Base-by-base conservation (phyloP, 2,113 vertebrate genomes). In the Cyanoliseus patagonus region DNA sequence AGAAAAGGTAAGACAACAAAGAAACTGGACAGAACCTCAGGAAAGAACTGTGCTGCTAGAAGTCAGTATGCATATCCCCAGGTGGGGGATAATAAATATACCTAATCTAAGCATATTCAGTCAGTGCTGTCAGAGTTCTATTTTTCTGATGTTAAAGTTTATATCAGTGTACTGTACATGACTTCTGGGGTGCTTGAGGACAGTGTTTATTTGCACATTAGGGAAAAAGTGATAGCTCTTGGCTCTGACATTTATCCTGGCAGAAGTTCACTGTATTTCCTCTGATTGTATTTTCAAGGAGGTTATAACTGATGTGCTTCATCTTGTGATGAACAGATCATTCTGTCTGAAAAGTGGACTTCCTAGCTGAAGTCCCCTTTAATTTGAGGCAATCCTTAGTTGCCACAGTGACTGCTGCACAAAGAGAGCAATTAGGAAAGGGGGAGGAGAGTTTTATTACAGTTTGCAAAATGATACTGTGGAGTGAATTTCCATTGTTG, bases 1-100 rank as follows among this genome's bases (percentile, higher is more conserved):
- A 0, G 99, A 99, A 94, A 99, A 99, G 99, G 99, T 99, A 97
- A 96, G 98, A 24, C 22, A 24, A 35, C 33, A 35, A 16, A 59
- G 57, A 35, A 24, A 59, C 33, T 16, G n/a, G 22, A 35, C 22
- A 59, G 33, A 59, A 35, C 57, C 33, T 59, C 33, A 35, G 33
- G 57, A 59, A 35, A 35, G 33, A 59, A 35, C 57, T 35, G 57
- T 35, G 13, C 33, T 24, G 33, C n/a, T 59, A 24, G 22, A 35
- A 59, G 33, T 35, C 57, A 35, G 33, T 59, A 35, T 35, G 57
- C 33, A 35, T 59, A 59, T 59, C 33, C 33, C 22, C 33, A 35
- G 33, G 13, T 24, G 57, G 13, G 33, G 22, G 57, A 10, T 35
- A 59, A 59, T 24, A 59, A 59, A 59, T 35, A 59, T 59, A 35